These are phyloP conservation scores for Osedax fenrisi DNA, from an alignment of 2,888 invertebrate species.

Conservation along the genomic window DNA sequence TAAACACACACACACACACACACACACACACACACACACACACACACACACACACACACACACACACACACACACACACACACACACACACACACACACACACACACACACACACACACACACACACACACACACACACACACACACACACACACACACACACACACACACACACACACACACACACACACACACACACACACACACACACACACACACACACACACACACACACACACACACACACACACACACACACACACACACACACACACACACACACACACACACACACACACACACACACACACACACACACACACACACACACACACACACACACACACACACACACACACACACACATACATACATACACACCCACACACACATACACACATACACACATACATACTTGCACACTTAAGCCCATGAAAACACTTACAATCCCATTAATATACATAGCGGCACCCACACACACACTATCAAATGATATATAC, in stretches of 20 bases:
- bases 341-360: background rate
- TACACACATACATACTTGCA: background rate
- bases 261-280: background rate
- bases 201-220: background rate
- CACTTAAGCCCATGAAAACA: background rate
- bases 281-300: background rate
- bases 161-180: background rate
- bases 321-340: background rate
- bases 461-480: background rate
- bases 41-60: background rate
- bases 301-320: background rate
- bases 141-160: background rate
- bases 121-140: background rate
- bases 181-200: background rate
- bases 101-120: background rate
- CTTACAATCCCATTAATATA: background rate
- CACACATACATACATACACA: background rate
- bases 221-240: background rate
- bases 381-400: background rate
- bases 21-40: background rate
- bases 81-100: background rate
- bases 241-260: background rate
- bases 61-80: background rate
- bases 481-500: no score
- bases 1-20: background rate